A percentile compares a stretch with the other conserved stretches of the same genome.
Conservation (phyloP, 2,888 invertebrate species). For the Ennomos erosarius region DNA sequence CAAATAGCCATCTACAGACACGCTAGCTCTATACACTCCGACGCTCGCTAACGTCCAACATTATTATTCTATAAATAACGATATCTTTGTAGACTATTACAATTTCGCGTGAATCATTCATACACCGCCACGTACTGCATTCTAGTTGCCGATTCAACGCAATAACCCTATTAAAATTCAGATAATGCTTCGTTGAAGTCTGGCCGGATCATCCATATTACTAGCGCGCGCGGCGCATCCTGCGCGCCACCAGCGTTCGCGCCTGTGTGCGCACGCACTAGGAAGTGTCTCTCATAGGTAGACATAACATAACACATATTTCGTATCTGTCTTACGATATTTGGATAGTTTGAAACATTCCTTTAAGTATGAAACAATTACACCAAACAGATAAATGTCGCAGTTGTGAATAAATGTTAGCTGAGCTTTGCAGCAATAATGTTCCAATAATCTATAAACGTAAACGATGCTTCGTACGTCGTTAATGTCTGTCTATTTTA, state of each 20-base stretch:
- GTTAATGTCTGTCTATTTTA: slow-evolving; percentile 53
- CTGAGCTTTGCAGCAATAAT: slow-evolving; percentile 17
- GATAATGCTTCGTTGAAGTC: slow-evolving; percentile 66
- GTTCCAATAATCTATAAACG: background rate
- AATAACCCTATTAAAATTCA: slow-evolving; percentile 79
- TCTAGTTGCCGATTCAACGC: slow-evolving; percentile 73
- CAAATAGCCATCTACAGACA: slow-evolving; percentile 31
- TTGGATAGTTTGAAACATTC: background rate
- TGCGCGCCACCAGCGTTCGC: slow-evolving; percentile 49
- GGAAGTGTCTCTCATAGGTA: slow-evolving; percentile 65
- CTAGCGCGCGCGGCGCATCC: slow-evolving; percentile 71
- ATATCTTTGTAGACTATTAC: slow-evolving; percentile 42
- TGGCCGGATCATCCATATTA: slow-evolving; percentile 76
- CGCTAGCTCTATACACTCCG: background rate
- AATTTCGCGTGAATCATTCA: slow-evolving; percentile 64
- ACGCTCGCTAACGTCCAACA: slow-evolving; percentile 2
- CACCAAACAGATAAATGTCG: slow-evolving; percentile 8
- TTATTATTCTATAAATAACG: slow-evolving; percentile 39
- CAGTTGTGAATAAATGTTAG: slow-evolving; percentile 12
- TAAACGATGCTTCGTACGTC: slow-evolving; percentile 34
- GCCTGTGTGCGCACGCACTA: slow-evolving; percentile 55
- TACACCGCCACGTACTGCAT: slow-evolving; percentile 64
- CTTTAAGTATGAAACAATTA: background rate
- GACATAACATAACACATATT: slow-evolving; percentile 25
- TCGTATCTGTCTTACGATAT: slow-evolving; percentile 19